Percentiles rank a stretch among this genome's conserved stretches.
Evolutionary conservation across 2,888 invertebrate genomes (phyloP).

Genomic region (Aethes cnicana): DNA sequence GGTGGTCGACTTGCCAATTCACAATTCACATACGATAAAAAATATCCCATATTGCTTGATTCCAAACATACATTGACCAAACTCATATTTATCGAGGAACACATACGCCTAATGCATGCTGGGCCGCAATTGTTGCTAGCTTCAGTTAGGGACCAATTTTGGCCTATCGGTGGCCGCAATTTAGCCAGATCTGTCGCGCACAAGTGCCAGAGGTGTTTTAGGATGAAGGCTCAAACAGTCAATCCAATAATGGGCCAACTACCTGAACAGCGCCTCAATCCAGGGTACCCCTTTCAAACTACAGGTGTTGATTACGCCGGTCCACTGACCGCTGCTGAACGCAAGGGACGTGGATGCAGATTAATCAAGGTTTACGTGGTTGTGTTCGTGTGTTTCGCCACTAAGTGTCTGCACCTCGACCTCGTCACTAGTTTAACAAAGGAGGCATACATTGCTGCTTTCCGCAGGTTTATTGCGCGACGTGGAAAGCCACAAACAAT

Average conservation of each 20-base stretch:
- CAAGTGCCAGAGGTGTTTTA: background rate
- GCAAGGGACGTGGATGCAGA: background rate
- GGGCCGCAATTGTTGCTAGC: conserved; percentile 11
- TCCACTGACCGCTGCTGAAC: background rate
- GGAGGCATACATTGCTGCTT: conserved; percentile 14
- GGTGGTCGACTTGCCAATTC: background rate
- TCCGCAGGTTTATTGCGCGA: conserved; percentile 27
- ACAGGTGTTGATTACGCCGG: background rate
- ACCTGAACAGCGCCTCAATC: background rate
- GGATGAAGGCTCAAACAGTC: background rate
- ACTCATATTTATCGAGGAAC: background rate
- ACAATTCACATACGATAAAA: background rate
- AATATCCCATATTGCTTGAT: background rate
- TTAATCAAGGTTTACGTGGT: conserved; percentile 1
- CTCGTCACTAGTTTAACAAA: conserved; percentile 21
- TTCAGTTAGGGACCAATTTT: background rate
- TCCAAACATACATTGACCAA: background rate
- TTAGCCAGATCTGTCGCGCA: background rate
- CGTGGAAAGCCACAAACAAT: conserved; percentile 12
- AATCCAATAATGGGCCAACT: background rate
- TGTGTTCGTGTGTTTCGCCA: conserved; percentile 1
- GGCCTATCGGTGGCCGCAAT: conserved; percentile 14
- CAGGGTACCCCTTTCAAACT: background rate
- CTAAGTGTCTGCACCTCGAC: conserved; percentile 21
- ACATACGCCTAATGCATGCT: background rate